Evolutionary conservation across 2,113 vertebrate species (phyloP), one percentile per base, ranked within the genome.

Genomic region (Lampris megalopsis): DNA sequence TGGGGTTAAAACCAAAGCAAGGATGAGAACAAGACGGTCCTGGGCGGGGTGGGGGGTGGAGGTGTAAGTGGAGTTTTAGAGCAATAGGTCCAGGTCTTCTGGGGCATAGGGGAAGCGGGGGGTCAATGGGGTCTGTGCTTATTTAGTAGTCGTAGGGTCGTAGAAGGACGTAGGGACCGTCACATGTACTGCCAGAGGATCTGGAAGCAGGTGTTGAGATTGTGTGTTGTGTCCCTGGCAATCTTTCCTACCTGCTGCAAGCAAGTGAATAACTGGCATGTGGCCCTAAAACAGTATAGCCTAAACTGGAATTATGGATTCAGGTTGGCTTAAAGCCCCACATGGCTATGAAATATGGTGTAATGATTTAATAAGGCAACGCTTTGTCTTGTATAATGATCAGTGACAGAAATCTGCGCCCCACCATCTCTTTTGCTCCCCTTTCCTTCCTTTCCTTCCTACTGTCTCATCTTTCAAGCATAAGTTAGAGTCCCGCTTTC

Each of bases 331-430:
- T 68, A 37, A 59, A 84, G 82, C 85, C 76, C 54, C 37, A 38
- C 69, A 73, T 77, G 66, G 84, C 79, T 87, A 79, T 89, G 73
- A 91, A 90, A 88, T 79, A 85, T 76, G 69, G 82, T 9, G 68
- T 80, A 83, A 85, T 86, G 80, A 87, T 88, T 88, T 90, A 81
- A 88, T 81, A 86, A 85, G 84, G 75, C 79, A 77, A 77, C 4
- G 58, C 68, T 63, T 77, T 54, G 75, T 77, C 77, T 79, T 59
- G 78, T 89, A 90, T 75, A 72, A 84, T 82, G 79, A 85, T 79
- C 75, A 65, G 77, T 73, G 79, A 73, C 66, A 75, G 63, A 56
- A 40, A 54, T 38, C 65, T 43, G 65, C 9, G 7, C 50, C 50
- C 50, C 50, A 5, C 2, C 40, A 43, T 43, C 35, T 43, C 13